Conservation (phyloP, 2,797 vertebrate genomes). For the Eutrigla gurnardus region DNA sequence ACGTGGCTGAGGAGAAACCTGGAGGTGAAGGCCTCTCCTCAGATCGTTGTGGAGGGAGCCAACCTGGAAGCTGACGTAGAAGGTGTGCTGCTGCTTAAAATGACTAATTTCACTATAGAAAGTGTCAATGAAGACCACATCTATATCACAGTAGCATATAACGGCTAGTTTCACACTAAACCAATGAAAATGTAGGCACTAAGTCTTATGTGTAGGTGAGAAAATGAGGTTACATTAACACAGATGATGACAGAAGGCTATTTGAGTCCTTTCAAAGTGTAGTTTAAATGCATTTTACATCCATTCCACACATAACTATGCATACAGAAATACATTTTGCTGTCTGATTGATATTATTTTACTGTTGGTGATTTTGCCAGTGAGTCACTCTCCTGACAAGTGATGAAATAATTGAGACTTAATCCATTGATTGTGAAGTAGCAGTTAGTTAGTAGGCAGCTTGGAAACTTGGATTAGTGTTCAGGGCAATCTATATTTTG, state of each 20-base stretch:
- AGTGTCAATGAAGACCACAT: background rate
- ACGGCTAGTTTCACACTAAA: too few relatives aligned
- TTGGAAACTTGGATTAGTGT: background rate
- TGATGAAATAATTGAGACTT: background rate
- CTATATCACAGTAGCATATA: background rate
- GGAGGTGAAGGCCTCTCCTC: slow-evolving; percentile 97
- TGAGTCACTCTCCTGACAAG: background rate
- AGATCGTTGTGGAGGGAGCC: slow-evolving; percentile 94
- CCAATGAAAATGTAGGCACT: too few relatives aligned
- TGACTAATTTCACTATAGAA: background rate
- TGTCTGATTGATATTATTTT: background rate
- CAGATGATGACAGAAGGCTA: background rate
- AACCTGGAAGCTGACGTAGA: slow-evolving; percentile 94
- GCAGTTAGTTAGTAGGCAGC: background rate
- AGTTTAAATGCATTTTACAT: background rate
- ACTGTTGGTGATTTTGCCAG: background rate
- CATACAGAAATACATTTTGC: background rate
- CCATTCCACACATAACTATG: background rate
- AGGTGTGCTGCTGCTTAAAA: slow-evolving; percentile 80
- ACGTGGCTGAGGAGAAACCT: slow-evolving; percentile 98
- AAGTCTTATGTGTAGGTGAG: background rate
- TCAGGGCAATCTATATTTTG: background rate
- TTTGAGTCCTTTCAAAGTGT: too few relatives aligned
- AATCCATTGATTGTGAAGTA: background rate
- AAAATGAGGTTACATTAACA: background rate